Percentiles rank a stretch among this genome's conserved stretches.
These are phyloP conservation scores for Rhabdophis nuchalis DNA, from an alignment of 2,797 vertebrate genomes.

Conservation along the genomic window DNA sequence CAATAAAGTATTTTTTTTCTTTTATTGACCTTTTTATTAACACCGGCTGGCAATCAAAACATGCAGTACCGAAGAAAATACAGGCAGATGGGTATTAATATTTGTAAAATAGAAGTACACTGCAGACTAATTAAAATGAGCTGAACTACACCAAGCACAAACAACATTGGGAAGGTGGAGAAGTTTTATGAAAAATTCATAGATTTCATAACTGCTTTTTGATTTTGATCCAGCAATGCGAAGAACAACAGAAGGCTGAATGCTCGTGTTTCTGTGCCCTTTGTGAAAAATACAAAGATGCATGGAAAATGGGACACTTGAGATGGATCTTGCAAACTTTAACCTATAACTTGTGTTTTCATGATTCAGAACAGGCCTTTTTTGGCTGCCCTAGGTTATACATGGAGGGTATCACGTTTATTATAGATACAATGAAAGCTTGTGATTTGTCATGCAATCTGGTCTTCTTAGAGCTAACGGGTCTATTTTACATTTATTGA, in stretches of 20 bases:
- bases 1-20: not conserved
- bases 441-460: not conserved
- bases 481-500: not conserved
- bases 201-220: not conserved
- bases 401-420: not conserved
- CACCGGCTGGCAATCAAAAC: slow-evolving; percentile 18
- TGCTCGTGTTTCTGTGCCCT: not conserved
- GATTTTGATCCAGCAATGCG: not conserved
- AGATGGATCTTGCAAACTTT: not conserved
- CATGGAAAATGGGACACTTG: not conserved
- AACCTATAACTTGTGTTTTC: not conserved
- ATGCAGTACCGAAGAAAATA: slow-evolving; percentile 6
- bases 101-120: slow-evolving; percentile 14
- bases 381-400: not conserved
- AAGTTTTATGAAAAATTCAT: not conserved
- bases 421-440: not conserved
- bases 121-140: slow-evolving; percentile 18
- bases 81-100: slow-evolving; percentile 15
- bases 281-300: not conserved
- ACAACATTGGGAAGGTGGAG: slow-evolving; percentile 1
- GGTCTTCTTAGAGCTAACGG: not conserved
- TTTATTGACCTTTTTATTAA: slow-evolving; percentile 17
- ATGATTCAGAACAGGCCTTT: not conserved
- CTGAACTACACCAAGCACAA: not conserved
- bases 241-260: not conserved